Evolutionary conservation across 2,888 invertebrate genomes (phyloP).

Genomic region (Amorpha juglandis): DNA sequence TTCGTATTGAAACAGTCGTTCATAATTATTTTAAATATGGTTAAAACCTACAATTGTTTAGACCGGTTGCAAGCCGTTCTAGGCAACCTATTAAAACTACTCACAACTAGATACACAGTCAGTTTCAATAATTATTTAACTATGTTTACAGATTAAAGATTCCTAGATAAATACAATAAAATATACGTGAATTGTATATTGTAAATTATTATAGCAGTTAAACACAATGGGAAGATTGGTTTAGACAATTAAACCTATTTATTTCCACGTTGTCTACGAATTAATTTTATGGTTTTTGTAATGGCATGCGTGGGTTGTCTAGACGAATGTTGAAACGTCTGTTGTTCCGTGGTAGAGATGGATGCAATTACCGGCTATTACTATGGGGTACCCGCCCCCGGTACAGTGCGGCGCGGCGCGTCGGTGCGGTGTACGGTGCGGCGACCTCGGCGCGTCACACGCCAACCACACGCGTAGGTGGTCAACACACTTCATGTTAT

Average conservation of each 20-base stretch:
- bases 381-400: slow-evolving; percentile 54
- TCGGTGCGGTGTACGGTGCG: slow-evolving; percentile 44
- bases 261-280: slow-evolving; percentile 27
- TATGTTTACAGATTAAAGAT: not conserved
- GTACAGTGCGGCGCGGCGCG: slow-evolving; percentile 41
- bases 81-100: slow-evolving; percentile 33
- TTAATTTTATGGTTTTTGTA: slow-evolving; percentile 35
- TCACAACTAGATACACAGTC: not conserved
- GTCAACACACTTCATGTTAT: slow-evolving; percentile 28
- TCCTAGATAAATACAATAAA: not conserved
- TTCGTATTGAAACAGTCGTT: slow-evolving; percentile 47
- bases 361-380: slow-evolving; percentile 66
- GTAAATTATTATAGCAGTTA: not conserved
- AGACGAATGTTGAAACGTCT: slow-evolving; percentile 41
- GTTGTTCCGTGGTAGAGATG: slow-evolving; percentile 45
- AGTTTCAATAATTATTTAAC: slow-evolving; percentile 1
- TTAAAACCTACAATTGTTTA: slow-evolving; percentile 43
- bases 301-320: slow-evolving; percentile 45
- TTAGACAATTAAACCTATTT: slow-evolving; percentile 35
- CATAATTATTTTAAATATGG: slow-evolving; percentile 55
- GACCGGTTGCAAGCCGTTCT: slow-evolving; percentile 39
- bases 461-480: slow-evolving; percentile 40
- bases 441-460: slow-evolving; percentile 44
- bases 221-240: slow-evolving; percentile 28
- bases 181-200: slow-evolving; percentile 1